Evolutionary conservation across 1,140 invertebrate genomes (phyloP), one percentile per base, ranked within the genome.

Genomic region (Copidosoma floridanum): DNA sequence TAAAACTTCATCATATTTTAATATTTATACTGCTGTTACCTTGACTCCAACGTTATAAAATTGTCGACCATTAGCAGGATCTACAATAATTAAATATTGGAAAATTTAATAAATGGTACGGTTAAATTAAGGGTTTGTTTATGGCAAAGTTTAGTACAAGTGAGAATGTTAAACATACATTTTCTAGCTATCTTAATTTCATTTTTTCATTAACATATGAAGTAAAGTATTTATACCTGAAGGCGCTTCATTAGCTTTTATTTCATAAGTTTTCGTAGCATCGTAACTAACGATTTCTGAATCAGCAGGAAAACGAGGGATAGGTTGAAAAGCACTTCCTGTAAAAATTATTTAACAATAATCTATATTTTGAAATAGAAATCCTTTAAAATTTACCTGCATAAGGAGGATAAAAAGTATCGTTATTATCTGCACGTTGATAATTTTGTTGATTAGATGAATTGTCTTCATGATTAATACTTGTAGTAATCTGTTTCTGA

Each of bases 21-120:
- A 44, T 35, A 20, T 26, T 4, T 35, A 24, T 29, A 41, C 16
- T 37, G n/a, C n/a, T n/a, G n/a, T 44, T 71, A 76, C 74, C 67
- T 88, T 85, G 35, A 87, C 71, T 65, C 86, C 86, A 65, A 88
- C 72, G 72, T 88, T 89, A 74, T 83, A 88, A 70, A 85, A 89
- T 66, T 82, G 87, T 54, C 85, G 82, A 38, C 87, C 71, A 10
- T 85, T 87, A 26, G 75, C 71, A 41, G 87, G 74, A 73, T 88
- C 85, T 86, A 70, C 10, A 65, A 65, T 57, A 43, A 32, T 54
- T 48, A 57, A 63, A 5, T 24, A 61, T 47, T 61, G 24, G 41
- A 48, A 21, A 60, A 54, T 18, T 24, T 2, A 56, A 18, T 12
- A 56, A 32, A 54, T n/a, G n/a, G n/a, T n/a, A n/a, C n/a, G n/a